These are phyloP conservation scores for Tethea ocularis DNA, from an alignment of 2,888 invertebrate species.

Conservation along the genomic window DNA sequence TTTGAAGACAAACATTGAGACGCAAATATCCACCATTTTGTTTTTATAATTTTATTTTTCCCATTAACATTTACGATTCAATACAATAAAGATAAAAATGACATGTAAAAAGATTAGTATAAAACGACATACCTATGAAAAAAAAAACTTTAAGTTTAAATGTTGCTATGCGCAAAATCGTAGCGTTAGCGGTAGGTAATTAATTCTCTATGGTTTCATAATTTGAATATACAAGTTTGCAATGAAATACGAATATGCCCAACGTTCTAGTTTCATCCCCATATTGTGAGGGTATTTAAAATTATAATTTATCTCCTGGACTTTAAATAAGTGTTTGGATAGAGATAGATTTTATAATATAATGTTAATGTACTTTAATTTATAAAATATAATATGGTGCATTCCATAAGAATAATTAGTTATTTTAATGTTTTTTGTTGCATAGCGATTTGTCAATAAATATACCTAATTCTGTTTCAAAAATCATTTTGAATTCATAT, in stretches of 20 bases:
- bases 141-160: not conserved
- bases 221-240: not conserved
- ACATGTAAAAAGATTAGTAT: not conserved
- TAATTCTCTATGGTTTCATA: not conserved
- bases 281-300: not conserved
- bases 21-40: too few species aligned
- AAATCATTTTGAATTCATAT: too few species aligned
- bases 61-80: too few species aligned
- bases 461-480: too few species aligned
- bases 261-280: not conserved
- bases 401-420: too few species aligned
- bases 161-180: not conserved
- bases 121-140: not conserved
- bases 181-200: not conserved
- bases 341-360: not conserved
- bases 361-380: not conserved
- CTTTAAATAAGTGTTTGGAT: not conserved
- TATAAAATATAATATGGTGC: too few species aligned
- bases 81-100: constrained; percentile 10
- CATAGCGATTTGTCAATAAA: too few species aligned
- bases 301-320: not conserved
- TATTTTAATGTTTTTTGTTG: too few species aligned
- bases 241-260: not conserved
- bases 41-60: too few species aligned
- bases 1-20: too few species aligned